Base-by-base conservation (phyloP, 2,797 vertebrate genomes). In the Eospalax fontanierii region DNA sequence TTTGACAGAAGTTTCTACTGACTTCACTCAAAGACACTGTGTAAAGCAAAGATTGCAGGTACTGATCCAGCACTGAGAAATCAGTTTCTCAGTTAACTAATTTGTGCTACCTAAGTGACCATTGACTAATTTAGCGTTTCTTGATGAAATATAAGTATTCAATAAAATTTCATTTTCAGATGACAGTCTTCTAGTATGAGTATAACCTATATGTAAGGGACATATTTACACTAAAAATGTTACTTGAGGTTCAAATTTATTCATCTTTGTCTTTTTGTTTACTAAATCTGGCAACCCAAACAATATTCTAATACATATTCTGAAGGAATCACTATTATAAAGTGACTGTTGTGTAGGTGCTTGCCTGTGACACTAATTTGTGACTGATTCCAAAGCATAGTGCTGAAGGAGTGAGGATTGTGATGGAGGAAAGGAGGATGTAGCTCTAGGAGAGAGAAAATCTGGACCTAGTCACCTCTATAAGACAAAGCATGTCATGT, bases 191-290 rank as follows among this genome's bases (percentile, higher is more conserved):
- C 83, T 68, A 66, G 24, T 63, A 24, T 57, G 83, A 91, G 3
- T 26, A 89, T 81, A 14, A 81, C 40, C 24, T 40, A 95, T 95
- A 78, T 90, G 91, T 73, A 90, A 68, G 24, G 18, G 19, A 63
- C 38, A 63, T 57, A 65, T 9, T 87, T 87, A 85, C 4, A 26
- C 2, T 88, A 68, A 90, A 54, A 71, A 70, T 59, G 76, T 84
- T 91, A 81, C 50, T 76, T 93, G 57, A 96, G 90, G 70, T 92
- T 89, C 19, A 91, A 94, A 81, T 89, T 80, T 74, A 70, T 21
- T 94, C 30, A 63, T 35, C 9, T 80, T 96, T 92, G 12, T 43
- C 40, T 92, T 91, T 96, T 84, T 83, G 81, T 84, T 89, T 92
- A 35, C 24, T 90, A 79, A 87, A 89, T 92, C 54, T 95, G 43